phyloP scores from a whole-genome alignment of 2,888 invertebrate species.

The Synanthedon myopaeformis region DNA sequence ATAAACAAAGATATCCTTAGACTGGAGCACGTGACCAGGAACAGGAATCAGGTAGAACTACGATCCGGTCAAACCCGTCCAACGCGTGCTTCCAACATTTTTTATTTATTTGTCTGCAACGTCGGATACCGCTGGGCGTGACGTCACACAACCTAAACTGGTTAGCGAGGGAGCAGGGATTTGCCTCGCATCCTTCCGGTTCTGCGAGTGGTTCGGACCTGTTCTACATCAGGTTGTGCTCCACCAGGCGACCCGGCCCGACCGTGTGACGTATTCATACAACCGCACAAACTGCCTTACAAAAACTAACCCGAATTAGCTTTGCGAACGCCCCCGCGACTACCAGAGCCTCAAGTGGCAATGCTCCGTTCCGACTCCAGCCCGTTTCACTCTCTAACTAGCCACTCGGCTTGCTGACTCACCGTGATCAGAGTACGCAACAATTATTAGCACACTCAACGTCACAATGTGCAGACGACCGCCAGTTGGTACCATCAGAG shows the following conservation, averaged over 20 bases:
- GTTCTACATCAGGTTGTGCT: conserved; percentile 63
- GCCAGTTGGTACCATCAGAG: conserved; percentile 60
- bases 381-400: conserved; percentile 35
- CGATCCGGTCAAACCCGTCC: conserved; percentile 70
- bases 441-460: conserved; percentile 64
- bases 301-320: conserved; percentile 32
- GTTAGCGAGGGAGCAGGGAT: conserved; percentile 70
- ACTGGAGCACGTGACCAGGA: conserved; percentile 47
- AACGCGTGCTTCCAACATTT: conserved; percentile 70
- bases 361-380: conserved; percentile 20
- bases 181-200: conserved; percentile 70
- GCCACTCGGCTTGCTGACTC: conserved; percentile 55
- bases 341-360: conserved; percentile 7
- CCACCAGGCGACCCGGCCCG: conserved; percentile 35
- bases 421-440: conserved; percentile 43
- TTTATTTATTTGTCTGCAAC: conserved; percentile 70
- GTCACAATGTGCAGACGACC: conserved; percentile 51
- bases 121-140: conserved; percentile 68
- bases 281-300: conserved; percentile 15
- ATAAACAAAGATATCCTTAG: background rate
- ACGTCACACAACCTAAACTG: conserved; percentile 70
- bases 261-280: conserved; percentile 45
- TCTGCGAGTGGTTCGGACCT: conserved; percentile 65
- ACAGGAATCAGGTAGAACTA: conserved; percentile 70
- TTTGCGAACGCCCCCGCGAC: conserved; percentile 25